phyloP scores from a whole-genome alignment of 2,797 vertebrate species.

The Lacerta bilineata region DNA sequence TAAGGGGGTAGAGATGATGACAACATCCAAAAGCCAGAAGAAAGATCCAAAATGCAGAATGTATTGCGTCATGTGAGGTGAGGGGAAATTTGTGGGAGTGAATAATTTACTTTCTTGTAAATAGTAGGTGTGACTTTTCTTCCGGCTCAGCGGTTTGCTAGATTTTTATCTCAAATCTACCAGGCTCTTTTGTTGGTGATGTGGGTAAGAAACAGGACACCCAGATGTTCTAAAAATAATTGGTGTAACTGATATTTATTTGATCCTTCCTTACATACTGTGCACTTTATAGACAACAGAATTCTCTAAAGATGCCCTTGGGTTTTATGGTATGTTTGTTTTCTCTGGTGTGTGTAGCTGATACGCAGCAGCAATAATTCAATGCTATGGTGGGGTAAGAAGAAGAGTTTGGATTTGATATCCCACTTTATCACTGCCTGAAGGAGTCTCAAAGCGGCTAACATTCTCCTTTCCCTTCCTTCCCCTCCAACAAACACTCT shows the following conservation, averaged over 20 bases:
- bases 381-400: no score
- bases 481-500: no score
- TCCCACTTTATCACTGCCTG: no score
- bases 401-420: no score
- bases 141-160: not conserved
- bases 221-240: constrained; percentile 24
- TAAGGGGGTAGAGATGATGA: not conserved
- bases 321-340: not conserved
- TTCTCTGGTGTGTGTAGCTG: not conserved
- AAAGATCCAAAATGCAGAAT: not conserved
- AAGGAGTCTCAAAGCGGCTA: no score
- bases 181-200: constrained; percentile 1
- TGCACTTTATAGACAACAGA: not conserved
- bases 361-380: not conserved
- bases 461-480: no score
- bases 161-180: not conserved
- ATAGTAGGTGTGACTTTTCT: not conserved
- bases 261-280: not conserved
- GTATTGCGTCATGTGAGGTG: not conserved
- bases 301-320: not conserved
- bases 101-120: not conserved
- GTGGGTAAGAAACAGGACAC: constrained; percentile 3
- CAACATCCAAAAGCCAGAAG: not conserved
- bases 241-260: not conserved
- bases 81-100: not conserved